Evolutionary conservation across 2,888 invertebrate genomes (phyloP).

Genomic region (Nomada goodeniana): DNA sequence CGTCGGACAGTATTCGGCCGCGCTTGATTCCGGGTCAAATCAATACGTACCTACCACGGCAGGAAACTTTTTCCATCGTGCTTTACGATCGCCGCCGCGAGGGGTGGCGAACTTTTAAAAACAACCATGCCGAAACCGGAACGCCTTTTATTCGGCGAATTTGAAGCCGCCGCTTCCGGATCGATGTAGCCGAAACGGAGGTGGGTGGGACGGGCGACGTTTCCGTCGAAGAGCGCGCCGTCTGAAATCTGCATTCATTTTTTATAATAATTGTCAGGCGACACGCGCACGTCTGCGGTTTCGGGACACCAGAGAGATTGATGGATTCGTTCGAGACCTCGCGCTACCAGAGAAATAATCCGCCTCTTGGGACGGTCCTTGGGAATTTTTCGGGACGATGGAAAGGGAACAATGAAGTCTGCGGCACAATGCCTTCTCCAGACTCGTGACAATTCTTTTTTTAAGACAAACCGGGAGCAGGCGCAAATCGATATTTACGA

Average conservation of each 20-base stretch:
- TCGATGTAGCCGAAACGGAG: constrained; percentile 16
- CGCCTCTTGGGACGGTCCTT: constrained; percentile 33
- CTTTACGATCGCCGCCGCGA: constrained; percentile 21
- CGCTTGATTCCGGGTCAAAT: not conserved
- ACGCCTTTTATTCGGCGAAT: constrained; percentile 6
- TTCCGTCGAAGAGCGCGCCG: not conserved
- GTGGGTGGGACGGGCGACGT: not conserved
- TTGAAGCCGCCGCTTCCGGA: constrained; percentile 10
- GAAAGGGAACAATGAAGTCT: constrained; percentile 16
- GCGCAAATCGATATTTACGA: constrained; percentile 32
- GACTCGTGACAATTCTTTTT: not conserved
- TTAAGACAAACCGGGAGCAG: no score
- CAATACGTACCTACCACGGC: not conserved
- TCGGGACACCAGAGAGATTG: constrained; percentile 59
- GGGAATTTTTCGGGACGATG: constrained; percentile 31
- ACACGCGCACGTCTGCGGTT: constrained; percentile 8
- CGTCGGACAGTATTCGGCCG: not conserved
- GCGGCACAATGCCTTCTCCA: not conserved
- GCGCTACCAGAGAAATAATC: constrained; percentile 53
- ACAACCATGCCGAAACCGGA: not conserved
- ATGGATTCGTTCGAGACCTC: constrained; percentile 62
- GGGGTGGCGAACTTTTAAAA: constrained; percentile 32
- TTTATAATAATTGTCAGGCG: constrained; percentile 68
- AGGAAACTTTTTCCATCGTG: constrained; percentile 25
- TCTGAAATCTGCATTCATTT: constrained; percentile 68